phyloP scores from a whole-genome alignment of 2,888 invertebrate species.

The Andrena camellia region DNA sequence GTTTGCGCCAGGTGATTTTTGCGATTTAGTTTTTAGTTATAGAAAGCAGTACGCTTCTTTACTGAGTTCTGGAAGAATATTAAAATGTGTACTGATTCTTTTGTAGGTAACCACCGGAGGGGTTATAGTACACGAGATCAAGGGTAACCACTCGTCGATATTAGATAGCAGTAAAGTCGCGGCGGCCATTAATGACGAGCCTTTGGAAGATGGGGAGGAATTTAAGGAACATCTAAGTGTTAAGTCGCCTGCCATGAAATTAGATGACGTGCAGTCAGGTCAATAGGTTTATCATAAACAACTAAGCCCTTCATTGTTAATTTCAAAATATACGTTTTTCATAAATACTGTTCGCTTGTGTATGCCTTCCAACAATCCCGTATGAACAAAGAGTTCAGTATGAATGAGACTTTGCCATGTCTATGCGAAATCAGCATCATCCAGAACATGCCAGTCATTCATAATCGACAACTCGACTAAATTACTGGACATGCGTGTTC shows the following conservation, averaged over 20 bases:
- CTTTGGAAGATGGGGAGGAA: conserved; percentile 69
- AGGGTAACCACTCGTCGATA: conserved; percentile 91
- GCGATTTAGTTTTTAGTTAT: neutral
- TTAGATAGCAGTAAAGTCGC: conserved; percentile 89
- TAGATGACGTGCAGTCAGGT: too few species aligned
- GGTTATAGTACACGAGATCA: conserved; percentile 88
- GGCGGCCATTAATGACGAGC: conserved; percentile 81
- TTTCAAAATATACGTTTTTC: neutral
- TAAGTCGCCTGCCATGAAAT: fast-evolving
- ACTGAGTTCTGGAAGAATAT: too few species aligned
- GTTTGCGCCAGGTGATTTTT: conserved; percentile 85
- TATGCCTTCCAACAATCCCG: neutral
- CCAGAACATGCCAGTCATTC: conserved; percentile 47
- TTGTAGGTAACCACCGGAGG: conserved; percentile 86
- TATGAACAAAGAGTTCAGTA: conserved; percentile 26
- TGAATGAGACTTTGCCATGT: conserved; percentile 30
- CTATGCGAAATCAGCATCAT: conserved; percentile 63
- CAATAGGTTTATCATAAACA: neutral
- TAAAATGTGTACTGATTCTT: neutral
- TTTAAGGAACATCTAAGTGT: neutral
- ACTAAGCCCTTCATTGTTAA: neutral
- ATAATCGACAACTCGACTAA: neutral
- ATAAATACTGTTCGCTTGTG: neutral
- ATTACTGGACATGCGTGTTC: too few species aligned
- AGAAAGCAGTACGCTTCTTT: neutral